Base-by-base conservation (phyloP, 2,113 vertebrate genomes). In the Procavia capensis region DNA sequence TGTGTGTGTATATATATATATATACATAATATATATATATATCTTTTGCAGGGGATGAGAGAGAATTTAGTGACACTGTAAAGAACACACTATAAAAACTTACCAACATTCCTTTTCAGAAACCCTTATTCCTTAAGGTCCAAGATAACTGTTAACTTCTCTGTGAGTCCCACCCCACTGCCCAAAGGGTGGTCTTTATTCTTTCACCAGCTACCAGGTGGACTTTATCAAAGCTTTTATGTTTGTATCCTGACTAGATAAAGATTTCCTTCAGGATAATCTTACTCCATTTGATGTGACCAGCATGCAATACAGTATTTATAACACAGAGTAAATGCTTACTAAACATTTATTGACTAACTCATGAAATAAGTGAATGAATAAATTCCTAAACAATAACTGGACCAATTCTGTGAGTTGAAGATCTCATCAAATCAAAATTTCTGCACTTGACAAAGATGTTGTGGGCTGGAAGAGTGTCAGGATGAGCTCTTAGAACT, bases 21-120 rank as follows among this genome's bases (percentile, higher is more conserved):
- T n/a, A n/a, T n/a, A n/a, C n/a, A n/a, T n/a, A n/a, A n/a, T n/a
- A n/a, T n/a, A n/a, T n/a, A n/a, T n/a, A n/a, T n/a, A n/a, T n/a
- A n/a, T n/a, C n/a, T n/a, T 90, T 85, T 57, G 4, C 3, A 83
- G 14, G 29, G 79, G 13, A 9, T 14, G 70, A 19, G 39, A 90
- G 63, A 93, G 24, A 4, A 25, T 78, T 79, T 75, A 45, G 10
- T 68, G 39, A 50, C 34, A 64, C 39, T 41, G 13, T 90, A 92
- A 95, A 95, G 29, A 93, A 68, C 16, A 76, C 29, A 31, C 45
- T 66, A 31, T 94, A 94, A 95, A 95, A 31, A 47, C 80, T n/a
- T 64, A 43, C 45, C n/a, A 36, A 9, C 39, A 82, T 43, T 82
- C 59, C 61, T 93, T 94, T 88, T 88, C 50, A 22, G 22, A 9